phyloP scores from a whole-genome alignment of 1,140 invertebrate species.

The Hylaeus volcanicus region DNA sequence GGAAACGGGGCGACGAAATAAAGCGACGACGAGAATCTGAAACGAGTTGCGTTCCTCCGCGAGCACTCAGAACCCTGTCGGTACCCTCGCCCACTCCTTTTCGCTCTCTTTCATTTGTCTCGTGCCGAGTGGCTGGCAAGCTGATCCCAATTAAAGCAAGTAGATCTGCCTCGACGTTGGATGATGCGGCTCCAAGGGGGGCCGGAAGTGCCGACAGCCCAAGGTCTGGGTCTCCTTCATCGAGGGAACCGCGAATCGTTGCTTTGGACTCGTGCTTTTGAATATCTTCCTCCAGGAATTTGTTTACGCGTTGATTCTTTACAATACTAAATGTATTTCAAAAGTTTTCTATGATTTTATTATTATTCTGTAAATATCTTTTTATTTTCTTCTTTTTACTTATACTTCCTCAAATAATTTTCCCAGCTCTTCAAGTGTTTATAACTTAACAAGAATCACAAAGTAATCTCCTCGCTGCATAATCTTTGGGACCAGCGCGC shows the following conservation, averaged over 20 bases:
- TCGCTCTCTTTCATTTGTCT: constrained; percentile 70
- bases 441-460: no score
- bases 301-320: no score
- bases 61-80: constrained; percentile 35
- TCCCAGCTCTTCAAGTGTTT: no score
- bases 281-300: no score
- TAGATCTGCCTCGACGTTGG: constrained; percentile 54
- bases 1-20: constrained; percentile 2
- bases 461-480: no score
- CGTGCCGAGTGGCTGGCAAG: constrained; percentile 66
- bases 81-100: constrained; percentile 4
- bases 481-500: no score
- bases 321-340: no score
- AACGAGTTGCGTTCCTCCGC: constrained; percentile 45
- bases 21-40: constrained; percentile 26
- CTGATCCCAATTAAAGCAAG: constrained; percentile 73
- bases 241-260: not conserved
- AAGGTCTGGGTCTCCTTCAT: not conserved
- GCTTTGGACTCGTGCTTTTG: not conserved
- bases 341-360: no score
- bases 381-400: no score
- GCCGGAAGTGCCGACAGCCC: not conserved
- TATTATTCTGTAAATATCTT: no score
- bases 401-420: no score
- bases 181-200: not conserved